Percentiles rank a stretch among this genome's conserved stretches.
These are phyloP conservation scores for Podarcis lilfordi DNA, from an alignment of 2,797 vertebrate genomes.

Conservation along the genomic window DNA sequence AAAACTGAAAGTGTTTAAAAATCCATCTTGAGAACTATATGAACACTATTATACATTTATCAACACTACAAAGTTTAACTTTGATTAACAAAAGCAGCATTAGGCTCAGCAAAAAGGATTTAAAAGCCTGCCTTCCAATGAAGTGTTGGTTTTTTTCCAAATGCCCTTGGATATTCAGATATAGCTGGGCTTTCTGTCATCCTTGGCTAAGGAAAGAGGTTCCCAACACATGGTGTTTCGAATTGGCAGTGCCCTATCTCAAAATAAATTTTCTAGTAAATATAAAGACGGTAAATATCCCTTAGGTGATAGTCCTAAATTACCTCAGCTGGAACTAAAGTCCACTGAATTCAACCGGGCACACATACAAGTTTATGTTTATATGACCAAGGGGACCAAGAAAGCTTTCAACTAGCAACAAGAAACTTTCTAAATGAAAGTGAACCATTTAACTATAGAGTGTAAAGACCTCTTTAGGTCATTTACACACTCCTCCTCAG, in stretches of 20 bases:
- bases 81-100: constrained; percentile 17
- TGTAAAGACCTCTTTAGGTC: background rate
- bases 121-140: constrained; percentile 13
- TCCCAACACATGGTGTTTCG: background rate
- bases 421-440: background rate
- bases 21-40: background rate
- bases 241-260: background rate
- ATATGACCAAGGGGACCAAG: background rate
- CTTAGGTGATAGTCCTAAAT: background rate
- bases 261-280: background rate
- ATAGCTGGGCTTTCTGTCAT: background rate
- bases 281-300: background rate
- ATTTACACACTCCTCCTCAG: background rate
- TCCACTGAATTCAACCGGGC: background rate
- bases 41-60: background rate
- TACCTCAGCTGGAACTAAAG: background rate
- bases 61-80: background rate
- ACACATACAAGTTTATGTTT: background rate
- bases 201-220: constrained; percentile 5
- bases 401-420: background rate
- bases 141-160: constrained; percentile 3
- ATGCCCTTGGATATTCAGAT: background rate
- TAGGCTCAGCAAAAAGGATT: background rate
- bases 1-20: background rate
- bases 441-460: background rate